A percentile compares a stretch with the other conserved stretches of the same genome.
phyloP scores from a whole-genome alignment of 1,140 invertebrate genomes.

The Drosophila quadrilineata region DNA sequence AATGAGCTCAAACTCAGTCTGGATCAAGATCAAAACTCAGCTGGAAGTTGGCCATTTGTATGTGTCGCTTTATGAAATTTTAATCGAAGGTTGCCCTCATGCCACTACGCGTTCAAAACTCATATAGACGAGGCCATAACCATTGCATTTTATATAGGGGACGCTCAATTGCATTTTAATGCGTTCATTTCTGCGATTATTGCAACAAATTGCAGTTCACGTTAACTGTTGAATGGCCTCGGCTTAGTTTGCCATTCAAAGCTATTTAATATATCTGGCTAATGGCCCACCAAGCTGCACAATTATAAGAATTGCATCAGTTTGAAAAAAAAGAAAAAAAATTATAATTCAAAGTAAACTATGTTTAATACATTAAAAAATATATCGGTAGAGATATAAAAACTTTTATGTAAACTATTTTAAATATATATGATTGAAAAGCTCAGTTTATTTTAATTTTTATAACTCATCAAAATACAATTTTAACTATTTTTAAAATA shows the following conservation, averaged over 20 bases:
- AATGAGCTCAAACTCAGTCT: constrained; percentile 20
- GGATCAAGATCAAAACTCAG: constrained; percentile 1
- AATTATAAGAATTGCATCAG: no score
- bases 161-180: constrained; percentile 43
- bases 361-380: no score
- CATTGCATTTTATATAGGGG: constrained; percentile 18
- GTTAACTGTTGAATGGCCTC: neutral
- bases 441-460: no score
- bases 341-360: no score
- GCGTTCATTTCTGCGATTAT: constrained; percentile 29
- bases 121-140: neutral
- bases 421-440: no score
- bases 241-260: neutral
- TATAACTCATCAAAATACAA: no score
- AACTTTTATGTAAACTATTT: no score
- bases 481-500: no score
- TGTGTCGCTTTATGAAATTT: constrained; percentile 46
- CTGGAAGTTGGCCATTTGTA: constrained; percentile 3
- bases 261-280: neutral
- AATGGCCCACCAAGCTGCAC: no score
- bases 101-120: neutral
- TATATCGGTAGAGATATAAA: no score
- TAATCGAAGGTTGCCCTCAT: constrained; percentile 61
- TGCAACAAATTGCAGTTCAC: constrained; percentile 8
- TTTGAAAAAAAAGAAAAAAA: no score